Evolutionary conservation across 2,888 invertebrate genomes (phyloP), one percentile per base, ranked within the genome.

Genomic region (Hemicrepidius hirtus): DNA sequence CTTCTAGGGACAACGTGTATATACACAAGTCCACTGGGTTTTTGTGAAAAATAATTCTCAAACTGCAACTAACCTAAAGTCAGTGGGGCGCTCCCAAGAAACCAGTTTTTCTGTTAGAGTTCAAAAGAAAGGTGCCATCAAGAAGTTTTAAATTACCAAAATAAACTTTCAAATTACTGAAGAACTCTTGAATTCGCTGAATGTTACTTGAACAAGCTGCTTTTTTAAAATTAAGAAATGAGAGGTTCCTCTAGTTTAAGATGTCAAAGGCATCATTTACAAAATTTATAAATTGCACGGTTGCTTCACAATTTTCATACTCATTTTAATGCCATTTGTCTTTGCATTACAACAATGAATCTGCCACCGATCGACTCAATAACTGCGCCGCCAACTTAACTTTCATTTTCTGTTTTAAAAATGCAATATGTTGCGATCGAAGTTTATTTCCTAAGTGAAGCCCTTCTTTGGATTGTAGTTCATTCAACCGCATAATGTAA

Each of bases 241-340:
- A 49, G n/a, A 75, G 40, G 55, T 75, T 76, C 63, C 74, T 75
- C 12, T 75, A 75, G 73, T 81, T 80, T 9, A 79, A 70, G n/a
- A 80, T 70, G 72, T 81, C 80, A 65, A 81, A 81, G 3, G 76
- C 24, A 64, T 73, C 59, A 71, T 81, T 79, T 5, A 80, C 35
- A 13, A 73, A 65, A 57, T 60, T 59, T 9, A 79, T 68, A 69
- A 80, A 81, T 46, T 70, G 24, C 16, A 71, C 62, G n/a, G 80
- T 80, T 6, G 75, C 68, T 24, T 40, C 57, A 59, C 75, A 74
- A 12, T 71, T 40, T 73, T 72, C 10, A 73, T 80, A 81, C 60
- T 77, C 20, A 18, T 66, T 53, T n/a, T 79, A 59, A 63, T 78
- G 64, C 21, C 79, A 49, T 24, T 66, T 53, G 20, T 76, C 65